Evolutionary conservation across 1,140 invertebrate species (phyloP), one percentile per base, ranked within the genome.

Genomic region (Reticulitermes speratus): DNA sequence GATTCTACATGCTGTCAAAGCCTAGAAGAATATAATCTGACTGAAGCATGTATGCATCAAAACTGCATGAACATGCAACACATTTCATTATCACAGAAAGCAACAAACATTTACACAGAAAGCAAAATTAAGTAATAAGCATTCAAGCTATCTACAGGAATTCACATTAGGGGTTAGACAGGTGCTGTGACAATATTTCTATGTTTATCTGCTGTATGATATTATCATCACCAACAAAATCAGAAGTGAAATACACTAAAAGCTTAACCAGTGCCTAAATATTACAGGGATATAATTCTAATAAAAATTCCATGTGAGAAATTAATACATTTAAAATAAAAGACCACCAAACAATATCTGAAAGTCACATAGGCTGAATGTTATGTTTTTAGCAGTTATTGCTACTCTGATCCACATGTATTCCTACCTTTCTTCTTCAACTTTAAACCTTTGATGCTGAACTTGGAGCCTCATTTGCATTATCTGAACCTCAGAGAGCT

Each of bases 401-500:
- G 25, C 65, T 75, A 75, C 65, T 75, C 16, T 75, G 65, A 75
- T 75, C 65, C 25, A 30, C n/a, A 55, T 75, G 65, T 75, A 30
- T 59, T 52, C 83, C 83, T 93, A 95, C 94, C 94, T 95, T 92
- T 95, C 94, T 90, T 94, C 94, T 90, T 94, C 94, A 88, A 94
- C 94, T 91, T 95, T 95, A 91, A 94, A 93, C 88, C 94, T 93
- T 91, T 95, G 94, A 89, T 93, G 92, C 90, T 94, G 93, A 89
- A 95, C 94, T 91, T 95, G 94, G 89, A 94, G 92, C 89, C 94
- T 92, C 94, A 95, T 95, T 91, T 95, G 94, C 87, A 94, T 94
- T 90, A 95, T 94, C 90, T 95, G 94, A 89, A 94, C 94, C 89
- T 95, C 94, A 92, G 94, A 94, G 88, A 94, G 91, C 88, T 89